Conservation (phyloP, 2,797 vertebrate species). For the Mormyrops boulengeri region DNA sequence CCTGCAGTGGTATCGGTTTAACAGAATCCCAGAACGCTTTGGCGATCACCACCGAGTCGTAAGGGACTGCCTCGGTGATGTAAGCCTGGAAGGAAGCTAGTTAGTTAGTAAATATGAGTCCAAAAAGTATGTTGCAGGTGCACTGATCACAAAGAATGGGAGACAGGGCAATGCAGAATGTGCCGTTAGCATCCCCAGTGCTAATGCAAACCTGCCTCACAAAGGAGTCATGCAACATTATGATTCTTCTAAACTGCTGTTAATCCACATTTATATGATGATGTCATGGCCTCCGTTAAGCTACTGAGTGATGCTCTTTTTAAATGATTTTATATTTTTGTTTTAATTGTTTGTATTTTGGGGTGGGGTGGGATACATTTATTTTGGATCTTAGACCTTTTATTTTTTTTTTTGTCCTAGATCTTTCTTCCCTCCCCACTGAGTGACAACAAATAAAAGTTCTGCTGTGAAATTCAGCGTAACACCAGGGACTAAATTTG, state of each 20-base stretch:
- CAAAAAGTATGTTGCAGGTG: neutral
- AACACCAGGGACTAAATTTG: neutral
- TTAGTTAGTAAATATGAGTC: neutral
- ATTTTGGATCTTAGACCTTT: slow-evolving; percentile 1
- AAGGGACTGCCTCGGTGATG: neutral
- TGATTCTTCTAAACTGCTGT: neutral
- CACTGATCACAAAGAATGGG: neutral
- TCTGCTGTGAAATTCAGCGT: neutral
- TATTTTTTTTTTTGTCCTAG: neutral
- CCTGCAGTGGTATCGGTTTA: neutral
- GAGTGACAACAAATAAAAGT: neutral
- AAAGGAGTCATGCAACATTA: neutral
- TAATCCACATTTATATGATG: neutral
- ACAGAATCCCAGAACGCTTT: neutral
- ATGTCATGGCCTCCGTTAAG: neutral
- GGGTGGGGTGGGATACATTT: neutral
- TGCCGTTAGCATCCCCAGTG: neutral
- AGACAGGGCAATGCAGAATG: neutral
- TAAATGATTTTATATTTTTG: neutral
- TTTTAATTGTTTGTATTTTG: slow-evolving; percentile 9
- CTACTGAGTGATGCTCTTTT: slow-evolving; percentile 4
- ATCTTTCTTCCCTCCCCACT: neutral
- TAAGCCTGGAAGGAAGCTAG: neutral
- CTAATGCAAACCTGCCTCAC: neutral
- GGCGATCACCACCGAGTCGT: neutral